phyloP scores from a whole-genome alignment of 2,113 vertebrate genomes.

The Clarias macrocephalus region DNA sequence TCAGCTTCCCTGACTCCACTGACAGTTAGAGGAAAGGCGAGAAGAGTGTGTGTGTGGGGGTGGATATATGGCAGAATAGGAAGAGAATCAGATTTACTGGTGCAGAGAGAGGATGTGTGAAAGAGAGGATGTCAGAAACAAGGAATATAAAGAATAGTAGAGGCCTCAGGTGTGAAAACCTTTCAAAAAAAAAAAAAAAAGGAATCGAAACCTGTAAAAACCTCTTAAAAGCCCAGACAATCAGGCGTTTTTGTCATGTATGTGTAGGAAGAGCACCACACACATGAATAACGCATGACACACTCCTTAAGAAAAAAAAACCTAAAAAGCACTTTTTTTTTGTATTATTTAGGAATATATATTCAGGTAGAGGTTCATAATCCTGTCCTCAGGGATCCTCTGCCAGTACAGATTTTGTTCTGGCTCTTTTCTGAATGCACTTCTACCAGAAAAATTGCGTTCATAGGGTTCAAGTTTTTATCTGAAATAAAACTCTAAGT shows the following conservation, averaged over 20 bases:
- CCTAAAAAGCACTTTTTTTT: slow-evolving; percentile 21
- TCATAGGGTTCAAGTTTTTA: background rate
- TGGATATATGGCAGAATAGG: slow-evolving; percentile 42
- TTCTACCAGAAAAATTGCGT: background rate
- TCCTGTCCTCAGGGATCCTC: background rate
- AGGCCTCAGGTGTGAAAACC: slow-evolving; percentile 9
- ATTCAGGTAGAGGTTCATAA: background rate
- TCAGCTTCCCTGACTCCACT: slow-evolving; percentile 81
- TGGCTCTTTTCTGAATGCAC: background rate
- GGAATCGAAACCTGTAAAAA: slow-evolving; percentile 40
- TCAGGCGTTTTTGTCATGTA: background rate
- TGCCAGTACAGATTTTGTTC: background rate
- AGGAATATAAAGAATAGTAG: slow-evolving; percentile 14
- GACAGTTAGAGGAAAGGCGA: slow-evolving; percentile 73
- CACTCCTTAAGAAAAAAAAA: background rate
- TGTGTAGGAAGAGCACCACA: slow-evolving; percentile 7
- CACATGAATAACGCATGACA: background rate
- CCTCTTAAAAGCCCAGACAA: slow-evolving; percentile 40
- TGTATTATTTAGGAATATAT: background rate
- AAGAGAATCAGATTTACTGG: background rate
- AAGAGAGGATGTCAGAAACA: background rate
- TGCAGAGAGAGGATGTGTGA: slow-evolving; percentile 46
- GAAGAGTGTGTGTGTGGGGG: slow-evolving; percentile 41
- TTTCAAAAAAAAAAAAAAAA: background rate
- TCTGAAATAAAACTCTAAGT: background rate